A percentile compares a stretch with the other conserved stretches of the same genome.
phyloP scores from a whole-genome alignment of 2,113 vertebrate species.

The Amblyopsis rosae region DNA sequence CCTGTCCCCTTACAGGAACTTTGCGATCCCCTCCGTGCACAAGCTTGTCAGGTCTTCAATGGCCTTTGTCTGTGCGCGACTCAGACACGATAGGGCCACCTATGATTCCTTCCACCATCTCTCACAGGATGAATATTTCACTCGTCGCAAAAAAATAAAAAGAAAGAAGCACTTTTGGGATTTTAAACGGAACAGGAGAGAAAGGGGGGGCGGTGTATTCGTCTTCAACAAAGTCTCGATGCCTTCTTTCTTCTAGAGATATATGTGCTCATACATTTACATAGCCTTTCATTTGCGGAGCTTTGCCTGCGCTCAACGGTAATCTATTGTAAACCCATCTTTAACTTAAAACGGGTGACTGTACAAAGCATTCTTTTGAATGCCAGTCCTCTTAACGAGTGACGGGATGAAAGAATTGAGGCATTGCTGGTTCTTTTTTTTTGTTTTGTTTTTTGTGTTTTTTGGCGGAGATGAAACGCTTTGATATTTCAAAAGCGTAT shows the following conservation, averaged over 20 bases:
- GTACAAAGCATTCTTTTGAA: slow-evolving; percentile 57
- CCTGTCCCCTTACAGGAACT: slow-evolving; percentile 50
- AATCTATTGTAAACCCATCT: slow-evolving; percentile 56
- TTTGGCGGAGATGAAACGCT: slow-evolving; percentile 27
- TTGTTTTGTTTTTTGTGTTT: background rate
- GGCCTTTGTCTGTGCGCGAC: slow-evolving; percentile 63
- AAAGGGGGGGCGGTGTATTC: slow-evolving; percentile 10
- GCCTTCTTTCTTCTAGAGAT: slow-evolving; percentile 42
- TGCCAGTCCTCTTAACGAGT: slow-evolving; percentile 33
- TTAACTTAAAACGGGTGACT: slow-evolving; percentile 35
- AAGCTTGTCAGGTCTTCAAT: slow-evolving; percentile 67
- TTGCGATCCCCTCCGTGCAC: slow-evolving; percentile 50
- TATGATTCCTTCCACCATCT: slow-evolving; percentile 37
- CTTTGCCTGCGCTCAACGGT: slow-evolving; percentile 40
- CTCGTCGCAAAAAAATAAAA: slow-evolving; percentile 40
- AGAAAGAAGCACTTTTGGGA: slow-evolving; percentile 1
- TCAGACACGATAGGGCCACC: slow-evolving; percentile 48
- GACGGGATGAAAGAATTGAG: slow-evolving; percentile 44
- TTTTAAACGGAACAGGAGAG: slow-evolving; percentile 6
- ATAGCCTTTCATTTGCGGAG: slow-evolving; percentile 39
- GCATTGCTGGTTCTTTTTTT: slow-evolving; percentile 41
- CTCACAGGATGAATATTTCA: slow-evolving; percentile 54
- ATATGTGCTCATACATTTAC: slow-evolving; percentile 45
- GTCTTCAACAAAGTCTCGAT: slow-evolving; percentile 27
- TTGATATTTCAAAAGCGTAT: slow-evolving; percentile 48